phyloP scores from a whole-genome alignment of 2,113 vertebrate species.

The Prionailurus bengalensis region DNA sequence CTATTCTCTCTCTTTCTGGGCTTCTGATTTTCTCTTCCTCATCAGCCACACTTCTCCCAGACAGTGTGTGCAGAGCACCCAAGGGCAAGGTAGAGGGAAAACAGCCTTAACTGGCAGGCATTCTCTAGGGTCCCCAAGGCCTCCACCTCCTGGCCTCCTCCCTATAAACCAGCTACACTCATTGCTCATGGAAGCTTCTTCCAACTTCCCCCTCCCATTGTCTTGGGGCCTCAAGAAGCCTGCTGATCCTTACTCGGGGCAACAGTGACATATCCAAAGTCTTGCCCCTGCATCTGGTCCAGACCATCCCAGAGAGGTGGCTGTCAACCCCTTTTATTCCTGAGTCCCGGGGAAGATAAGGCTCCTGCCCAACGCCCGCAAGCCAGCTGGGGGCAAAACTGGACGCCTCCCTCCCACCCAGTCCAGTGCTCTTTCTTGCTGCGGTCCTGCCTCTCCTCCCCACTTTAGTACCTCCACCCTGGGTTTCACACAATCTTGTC shows the following conservation, averaged over 20 bases:
- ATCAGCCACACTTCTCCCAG: accelerated
- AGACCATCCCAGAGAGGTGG: neutral
- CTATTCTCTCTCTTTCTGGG: neutral
- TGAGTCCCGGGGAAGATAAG: neutral
- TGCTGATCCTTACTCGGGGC: neutral
- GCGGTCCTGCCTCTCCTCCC: neutral
- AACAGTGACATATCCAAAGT: neutral
- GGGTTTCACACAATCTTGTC: neutral
- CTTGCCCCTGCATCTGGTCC: neutral
- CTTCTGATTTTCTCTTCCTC: neutral
- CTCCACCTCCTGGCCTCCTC: neutral
- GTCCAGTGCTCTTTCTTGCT: neutral
- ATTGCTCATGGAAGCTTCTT: neutral
- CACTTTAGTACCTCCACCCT: neutral
- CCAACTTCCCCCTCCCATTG: neutral
- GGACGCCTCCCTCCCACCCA: accelerated
- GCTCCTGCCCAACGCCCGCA: no score
- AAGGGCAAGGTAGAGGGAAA: neutral
- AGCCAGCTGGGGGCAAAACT: no score
- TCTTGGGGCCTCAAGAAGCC: neutral
- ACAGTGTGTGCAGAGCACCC: neutral
- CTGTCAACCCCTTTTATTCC: neutral
- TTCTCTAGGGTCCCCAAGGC: neutral
- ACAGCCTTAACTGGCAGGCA: neutral
- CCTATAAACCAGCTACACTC: neutral